These are phyloP conservation scores for Fistularia commersonii DNA, from an alignment of 2,797 vertebrate genomes.

Conservation along the genomic window DNA sequence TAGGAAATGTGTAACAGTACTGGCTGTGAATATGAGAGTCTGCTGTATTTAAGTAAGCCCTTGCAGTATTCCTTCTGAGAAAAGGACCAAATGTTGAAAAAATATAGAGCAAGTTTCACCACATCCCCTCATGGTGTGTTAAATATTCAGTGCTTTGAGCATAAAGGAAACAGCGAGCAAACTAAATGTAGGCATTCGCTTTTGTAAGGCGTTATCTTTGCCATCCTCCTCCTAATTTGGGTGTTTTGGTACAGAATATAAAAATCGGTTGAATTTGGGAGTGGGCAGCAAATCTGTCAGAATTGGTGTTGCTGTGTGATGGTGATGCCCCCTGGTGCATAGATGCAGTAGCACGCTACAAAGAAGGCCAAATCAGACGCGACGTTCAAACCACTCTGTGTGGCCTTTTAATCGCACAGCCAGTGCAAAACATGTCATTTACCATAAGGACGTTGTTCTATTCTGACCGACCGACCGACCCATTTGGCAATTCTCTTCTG, in stretches of 20 bases:
- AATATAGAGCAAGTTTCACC: constrained; percentile 7
- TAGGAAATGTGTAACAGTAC: constrained; percentile 13
- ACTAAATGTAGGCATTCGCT: constrained; percentile 9
- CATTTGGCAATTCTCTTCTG: no score
- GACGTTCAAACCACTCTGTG: background rate
- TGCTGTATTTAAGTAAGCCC: constrained; percentile 3
- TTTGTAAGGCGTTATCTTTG: constrained; percentile 10
- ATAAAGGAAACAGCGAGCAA: constrained; percentile 10
- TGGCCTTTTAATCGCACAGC: constrained; percentile 16
- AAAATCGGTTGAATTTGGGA: constrained; percentile 18
- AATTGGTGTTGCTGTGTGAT: constrained; percentile 22
- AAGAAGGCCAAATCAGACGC: background rate
- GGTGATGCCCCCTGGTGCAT: constrained; percentile 60
- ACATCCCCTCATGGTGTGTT: constrained; percentile 11
- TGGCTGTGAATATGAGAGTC: constrained; percentile 14
- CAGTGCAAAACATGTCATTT: constrained; percentile 24
- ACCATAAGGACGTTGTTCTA: constrained; percentile 25
- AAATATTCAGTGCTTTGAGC: constrained; percentile 10
- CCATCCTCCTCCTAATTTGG: constrained; percentile 6
- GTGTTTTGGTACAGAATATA: constrained; percentile 19
- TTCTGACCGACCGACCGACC: constrained; percentile 10
- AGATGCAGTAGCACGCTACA: constrained; percentile 28
- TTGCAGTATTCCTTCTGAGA: constrained; percentile 1
- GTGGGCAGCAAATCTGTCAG: constrained; percentile 9
- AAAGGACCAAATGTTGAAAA: constrained; percentile 1